phyloP scores from a whole-genome alignment of 2,888 invertebrate species.

The Scaptomyza caliginosa region DNA sequence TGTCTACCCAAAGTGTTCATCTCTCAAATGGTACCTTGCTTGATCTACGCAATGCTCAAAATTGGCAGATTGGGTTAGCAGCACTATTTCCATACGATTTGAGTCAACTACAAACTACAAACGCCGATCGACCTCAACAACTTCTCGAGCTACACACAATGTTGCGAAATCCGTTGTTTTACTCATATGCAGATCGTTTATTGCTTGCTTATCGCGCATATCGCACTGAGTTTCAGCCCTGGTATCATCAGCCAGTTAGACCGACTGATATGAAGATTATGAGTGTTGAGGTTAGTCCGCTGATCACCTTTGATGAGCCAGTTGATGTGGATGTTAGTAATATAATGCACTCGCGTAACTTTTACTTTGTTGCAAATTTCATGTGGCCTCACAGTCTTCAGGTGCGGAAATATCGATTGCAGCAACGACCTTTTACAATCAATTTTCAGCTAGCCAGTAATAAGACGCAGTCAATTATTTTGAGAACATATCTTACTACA shows the following conservation, averaged over 20 bases:
- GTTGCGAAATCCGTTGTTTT: constrained; percentile 89
- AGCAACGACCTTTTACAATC: constrained; percentile 86
- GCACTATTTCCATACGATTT: constrained; percentile 51
- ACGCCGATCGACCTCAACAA: constrained; percentile 1
- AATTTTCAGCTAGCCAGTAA: constrained; percentile 86
- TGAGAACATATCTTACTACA: constrained; percentile 87
- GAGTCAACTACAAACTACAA: constrained; percentile 6
- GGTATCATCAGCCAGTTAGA: constrained; percentile 84
- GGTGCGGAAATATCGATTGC: constrained; percentile 14
- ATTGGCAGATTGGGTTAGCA: constrained; percentile 42
- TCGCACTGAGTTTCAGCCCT: constrained; percentile 86
- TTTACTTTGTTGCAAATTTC: constrained; percentile 44
- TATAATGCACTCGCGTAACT: constrained; percentile 44
- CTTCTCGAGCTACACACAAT: constrained; percentile 87
- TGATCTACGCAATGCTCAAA: constrained; percentile 26
- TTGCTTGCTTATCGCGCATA: constrained; percentile 86
- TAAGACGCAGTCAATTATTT: constrained; percentile 85
- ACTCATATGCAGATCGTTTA: constrained; percentile 87
- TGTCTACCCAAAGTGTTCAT: constrained; percentile 4
- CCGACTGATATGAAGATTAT: constrained; percentile 86
- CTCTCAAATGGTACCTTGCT: constrained; percentile 36
- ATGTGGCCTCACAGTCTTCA: constrained; percentile 56
- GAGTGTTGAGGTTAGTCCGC: constrained; percentile 86
- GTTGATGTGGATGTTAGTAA: constrained; percentile 86
- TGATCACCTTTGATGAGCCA: constrained; percentile 88